Percentiles rank a stretch among this genome's conserved stretches.
Conservation (phyloP, 2,888 invertebrate species). For the Mythimna impura region DNA sequence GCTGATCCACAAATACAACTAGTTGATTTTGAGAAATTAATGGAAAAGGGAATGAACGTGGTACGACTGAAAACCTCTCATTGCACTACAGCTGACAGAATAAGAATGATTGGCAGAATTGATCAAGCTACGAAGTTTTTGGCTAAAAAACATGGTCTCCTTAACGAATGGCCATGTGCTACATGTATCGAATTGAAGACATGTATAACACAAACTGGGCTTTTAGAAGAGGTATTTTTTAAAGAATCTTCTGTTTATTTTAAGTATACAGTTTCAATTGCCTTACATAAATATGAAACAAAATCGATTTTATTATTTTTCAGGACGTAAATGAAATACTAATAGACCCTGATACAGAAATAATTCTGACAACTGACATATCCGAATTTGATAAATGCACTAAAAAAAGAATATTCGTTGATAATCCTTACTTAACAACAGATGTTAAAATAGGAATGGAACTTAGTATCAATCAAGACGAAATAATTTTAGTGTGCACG, state of each 20-base stretch:
- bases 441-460: slow-evolving; percentile 70
- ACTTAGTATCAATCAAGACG: slow-evolving; percentile 68
- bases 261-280: no score
- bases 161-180: slow-evolving; percentile 92
- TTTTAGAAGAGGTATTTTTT: slow-evolving; percentile 68
- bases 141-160: slow-evolving; percentile 88
- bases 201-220: slow-evolving; percentile 94
- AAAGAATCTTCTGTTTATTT: not conserved
- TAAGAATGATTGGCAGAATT: slow-evolving; percentile 76
- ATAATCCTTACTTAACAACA: slow-evolving; percentile 66
- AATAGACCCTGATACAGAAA: slow-evolving; percentile 58
- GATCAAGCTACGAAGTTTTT: slow-evolving; percentile 84
- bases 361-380: slow-evolving; percentile 67
- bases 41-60: slow-evolving; percentile 87
- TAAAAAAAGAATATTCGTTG: slow-evolving; percentile 69
- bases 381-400: slow-evolving; percentile 70
- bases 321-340: slow-evolving; percentile 58
- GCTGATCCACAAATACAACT: slow-evolving; percentile 70
- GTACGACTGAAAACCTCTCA: slow-evolving; percentile 77
- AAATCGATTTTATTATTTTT: slow-evolving; percentile 23
- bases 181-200: slow-evolving; percentile 96
- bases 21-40: slow-evolving; percentile 84
- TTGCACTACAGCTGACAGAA: slow-evolving; percentile 73
- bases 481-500: slow-evolving; percentile 68
- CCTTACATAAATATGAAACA: not conserved